phyloP scores from a whole-genome alignment of 2,888 invertebrate genomes.

The Cotesia congregata region DNA sequence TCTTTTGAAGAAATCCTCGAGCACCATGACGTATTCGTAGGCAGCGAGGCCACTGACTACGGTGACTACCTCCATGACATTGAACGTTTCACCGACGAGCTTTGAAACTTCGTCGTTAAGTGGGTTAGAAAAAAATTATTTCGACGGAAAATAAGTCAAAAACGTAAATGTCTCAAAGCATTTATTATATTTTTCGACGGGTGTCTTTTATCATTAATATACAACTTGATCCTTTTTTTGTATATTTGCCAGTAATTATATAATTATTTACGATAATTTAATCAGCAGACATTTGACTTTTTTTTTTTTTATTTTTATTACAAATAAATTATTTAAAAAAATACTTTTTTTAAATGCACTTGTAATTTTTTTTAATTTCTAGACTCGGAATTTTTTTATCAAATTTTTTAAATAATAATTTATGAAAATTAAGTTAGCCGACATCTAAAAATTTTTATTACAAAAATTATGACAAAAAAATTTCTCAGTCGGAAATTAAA shows the following conservation, averaged over 20 bases:
- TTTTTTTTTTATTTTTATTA: too few relatives aligned
- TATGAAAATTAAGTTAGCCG: too few relatives aligned
- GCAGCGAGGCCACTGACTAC: constrained; percentile 92
- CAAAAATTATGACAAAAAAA: too few relatives aligned
- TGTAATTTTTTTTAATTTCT: too few relatives aligned
- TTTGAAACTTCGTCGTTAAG: constrained; percentile 71
- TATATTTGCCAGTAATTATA: constrained; percentile 41
- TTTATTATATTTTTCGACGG: constrained; percentile 52
- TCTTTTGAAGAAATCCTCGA: constrained; percentile 85
- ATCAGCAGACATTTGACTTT: too few relatives aligned
- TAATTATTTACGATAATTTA: not conserved
- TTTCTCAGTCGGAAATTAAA: too few relatives aligned
- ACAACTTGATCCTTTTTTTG: constrained; percentile 49
- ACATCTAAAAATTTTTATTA: too few relatives aligned
- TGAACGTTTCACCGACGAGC: constrained; percentile 84
- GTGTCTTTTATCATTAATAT: constrained; percentile 51
- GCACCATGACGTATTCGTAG: constrained; percentile 91
- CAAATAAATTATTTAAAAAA: too few relatives aligned
- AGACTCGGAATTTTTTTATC: too few relatives aligned
- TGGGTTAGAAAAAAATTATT: constrained; percentile 54
- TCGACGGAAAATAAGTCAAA: constrained; percentile 44
- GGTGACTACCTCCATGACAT: constrained; percentile 87
- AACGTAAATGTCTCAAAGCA: constrained; percentile 46
- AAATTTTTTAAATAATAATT: too few relatives aligned
- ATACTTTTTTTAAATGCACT: too few relatives aligned